A percentile compares a stretch with the other conserved stretches of the same genome.
Evolutionary conservation across 2,888 invertebrate genomes (phyloP).

Genomic region (Agonopterix alstromeriana): DNA sequence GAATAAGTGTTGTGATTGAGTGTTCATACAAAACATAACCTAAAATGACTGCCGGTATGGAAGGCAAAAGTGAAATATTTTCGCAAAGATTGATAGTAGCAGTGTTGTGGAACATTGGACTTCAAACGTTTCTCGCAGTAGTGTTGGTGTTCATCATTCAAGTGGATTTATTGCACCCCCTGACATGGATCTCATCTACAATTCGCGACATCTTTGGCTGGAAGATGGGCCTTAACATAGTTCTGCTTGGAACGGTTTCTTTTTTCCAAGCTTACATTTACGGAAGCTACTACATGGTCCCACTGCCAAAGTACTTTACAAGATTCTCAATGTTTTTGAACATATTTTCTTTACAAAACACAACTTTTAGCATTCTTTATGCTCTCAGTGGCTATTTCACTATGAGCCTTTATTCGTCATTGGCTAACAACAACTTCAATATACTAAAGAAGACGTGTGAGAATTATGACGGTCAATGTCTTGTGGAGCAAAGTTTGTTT

Average conservation of each 20-base stretch:
- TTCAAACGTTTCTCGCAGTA: conserved; percentile 71
- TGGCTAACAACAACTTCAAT: conserved; percentile 78
- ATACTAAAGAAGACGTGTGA: conserved; percentile 66
- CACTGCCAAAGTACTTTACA: conserved; percentile 78
- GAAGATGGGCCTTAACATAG: conserved; percentile 80
- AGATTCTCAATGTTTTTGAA: conserved; percentile 81
- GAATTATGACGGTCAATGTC: conserved; percentile 68
- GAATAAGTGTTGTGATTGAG: no score
- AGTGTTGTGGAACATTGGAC: conserved; percentile 75
- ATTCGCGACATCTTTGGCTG: conserved; percentile 76
- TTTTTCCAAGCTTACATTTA: conserved; percentile 84
- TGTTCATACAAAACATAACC: conserved; percentile 2
- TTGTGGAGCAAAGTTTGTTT: conserved; percentile 82
- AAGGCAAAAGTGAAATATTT: conserved; percentile 74
- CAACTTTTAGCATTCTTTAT: conserved; percentile 75
- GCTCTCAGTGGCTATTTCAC: conserved; percentile 80
- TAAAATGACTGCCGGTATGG: conserved; percentile 41
- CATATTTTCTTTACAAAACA: conserved; percentile 78
- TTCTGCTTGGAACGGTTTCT: conserved; percentile 79
- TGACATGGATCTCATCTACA: conserved; percentile 79
- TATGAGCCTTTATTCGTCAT: conserved; percentile 81
- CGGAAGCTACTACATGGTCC: conserved; percentile 81
- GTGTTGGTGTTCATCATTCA: conserved; percentile 76
- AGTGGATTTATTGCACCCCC: conserved; percentile 78
- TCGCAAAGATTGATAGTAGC: conserved; percentile 77